Base-by-base conservation (phyloP, 2,113 vertebrate genomes). In the Solea senegalensis region DNA sequence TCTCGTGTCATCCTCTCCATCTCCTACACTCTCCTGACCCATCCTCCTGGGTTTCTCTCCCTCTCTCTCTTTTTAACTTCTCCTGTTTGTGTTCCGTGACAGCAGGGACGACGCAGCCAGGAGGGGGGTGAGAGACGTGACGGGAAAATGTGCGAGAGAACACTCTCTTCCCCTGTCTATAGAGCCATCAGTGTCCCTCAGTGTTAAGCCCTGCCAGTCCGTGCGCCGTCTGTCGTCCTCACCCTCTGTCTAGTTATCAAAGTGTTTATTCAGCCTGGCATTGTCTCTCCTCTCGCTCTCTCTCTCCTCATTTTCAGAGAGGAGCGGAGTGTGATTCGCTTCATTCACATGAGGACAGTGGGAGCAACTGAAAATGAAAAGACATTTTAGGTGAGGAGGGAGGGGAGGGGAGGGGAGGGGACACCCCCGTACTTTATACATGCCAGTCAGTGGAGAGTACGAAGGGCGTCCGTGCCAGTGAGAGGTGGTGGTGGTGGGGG, bases 281-380 rank as follows among this genome's bases (percentile, higher is more conserved):
- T 91, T 88, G 85, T 91, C 74, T 91, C 74, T 87, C 82, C 74
- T 65, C n/a, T n/a, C n/a, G n/a, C n/a, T n/a, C n/a, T n/a, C n/a
- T n/a, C 77, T 49, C 84, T 80, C 63, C 80, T 89, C 75, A 2
- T 72, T 85, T 85, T 79, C 78, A 80, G 59, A 68, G 77, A 65
- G 77, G 81, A 79, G 83, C 41, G 9, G 74, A 78, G 66, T 61
- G 80, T 58, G 86, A 80, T 78, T 81, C 70, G 49, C 9, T 50
- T 53, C 74, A 72, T 89, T 90, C 82, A 85, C 60, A 45, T 7
- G 54, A 69, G 76, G 88, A 87, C 83, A 87, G 80, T 84, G 76
- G 80, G 80, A 76, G 76, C 81, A 44, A 61, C 55, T 55, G 21
- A 59, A 86, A 86, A 86, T 78, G 83, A 87, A 87, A 88, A 87